phyloP scores from a whole-genome alignment of 2,113 vertebrate species.

The Nettapus auritus region DNA sequence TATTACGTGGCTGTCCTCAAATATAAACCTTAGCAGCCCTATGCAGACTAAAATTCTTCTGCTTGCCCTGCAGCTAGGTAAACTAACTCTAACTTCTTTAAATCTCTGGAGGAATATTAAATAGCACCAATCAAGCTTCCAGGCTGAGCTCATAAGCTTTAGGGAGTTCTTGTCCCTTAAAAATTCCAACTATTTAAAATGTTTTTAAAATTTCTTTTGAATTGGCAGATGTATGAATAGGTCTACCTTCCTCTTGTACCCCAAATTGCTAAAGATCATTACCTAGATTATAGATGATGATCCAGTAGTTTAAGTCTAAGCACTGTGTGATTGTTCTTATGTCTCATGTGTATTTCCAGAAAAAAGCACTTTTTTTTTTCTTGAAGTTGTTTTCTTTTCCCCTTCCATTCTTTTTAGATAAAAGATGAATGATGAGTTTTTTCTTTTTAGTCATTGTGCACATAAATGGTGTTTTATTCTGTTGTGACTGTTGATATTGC shows the following conservation, averaged over 20 bases:
- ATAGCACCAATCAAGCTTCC: background rate
- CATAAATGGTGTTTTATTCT: background rate
- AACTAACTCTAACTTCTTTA: background rate
- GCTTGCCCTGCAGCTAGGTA: background rate
- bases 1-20: background rate
- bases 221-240: background rate
- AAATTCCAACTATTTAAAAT: background rate
- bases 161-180: background rate
- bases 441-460: background rate
- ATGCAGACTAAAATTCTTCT: background rate
- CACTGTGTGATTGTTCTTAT: background rate
- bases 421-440: background rate
- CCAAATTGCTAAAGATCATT: background rate
- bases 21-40: background rate
- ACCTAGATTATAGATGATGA: background rate
- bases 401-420: background rate
- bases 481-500: background rate
- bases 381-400: background rate
- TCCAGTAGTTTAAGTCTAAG: background rate
- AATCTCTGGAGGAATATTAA: background rate
- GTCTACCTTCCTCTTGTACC: background rate
- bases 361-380: background rate
- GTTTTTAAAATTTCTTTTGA: background rate
- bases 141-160: accelerated
- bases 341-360: background rate